These are phyloP conservation scores for Agraylea sexmaculata DNA, from an alignment of 1,140 invertebrate species.

Conservation along the genomic window DNA sequence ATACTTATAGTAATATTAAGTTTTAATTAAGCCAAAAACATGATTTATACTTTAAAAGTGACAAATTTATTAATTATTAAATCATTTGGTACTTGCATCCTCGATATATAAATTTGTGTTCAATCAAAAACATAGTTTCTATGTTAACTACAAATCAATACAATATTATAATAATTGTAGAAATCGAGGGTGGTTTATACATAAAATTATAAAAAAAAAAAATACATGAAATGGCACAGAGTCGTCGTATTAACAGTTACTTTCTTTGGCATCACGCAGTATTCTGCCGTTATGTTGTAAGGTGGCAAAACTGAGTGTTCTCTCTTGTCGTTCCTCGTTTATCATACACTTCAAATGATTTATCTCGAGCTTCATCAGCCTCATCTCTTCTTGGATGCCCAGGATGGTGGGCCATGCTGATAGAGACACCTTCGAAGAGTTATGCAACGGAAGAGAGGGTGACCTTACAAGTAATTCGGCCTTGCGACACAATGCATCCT, in stretches of 20 bases:
- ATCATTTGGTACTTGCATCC: too few relatives aligned
- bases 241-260: slow-evolving; percentile 38
- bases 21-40: too few relatives aligned
- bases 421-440: slow-evolving; percentile 26
- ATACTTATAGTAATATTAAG: too few relatives aligned
- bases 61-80: too few relatives aligned
- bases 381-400: slow-evolving; percentile 35
- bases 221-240: too few relatives aligned
- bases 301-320: slow-evolving; percentile 34
- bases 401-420: slow-evolving; percentile 35
- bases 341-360: slow-evolving; percentile 32
- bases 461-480: slow-evolving; percentile 34
- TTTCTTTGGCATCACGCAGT: slow-evolving; percentile 37
- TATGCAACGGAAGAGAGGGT: slow-evolving; percentile 35
- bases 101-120: too few relatives aligned
- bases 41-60: too few relatives aligned
- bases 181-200: too few relatives aligned
- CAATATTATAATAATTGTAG: too few relatives aligned
- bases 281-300: slow-evolving; percentile 31
- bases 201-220: too few relatives aligned
- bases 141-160: too few relatives aligned
- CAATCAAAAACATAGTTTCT: too few relatives aligned
- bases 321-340: slow-evolving; percentile 36
- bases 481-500: slow-evolving; percentile 25
- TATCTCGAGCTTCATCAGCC: slow-evolving; percentile 33